phyloP scores from a whole-genome alignment of 2,888 invertebrate genomes.

The Rhodophaea formosa region DNA sequence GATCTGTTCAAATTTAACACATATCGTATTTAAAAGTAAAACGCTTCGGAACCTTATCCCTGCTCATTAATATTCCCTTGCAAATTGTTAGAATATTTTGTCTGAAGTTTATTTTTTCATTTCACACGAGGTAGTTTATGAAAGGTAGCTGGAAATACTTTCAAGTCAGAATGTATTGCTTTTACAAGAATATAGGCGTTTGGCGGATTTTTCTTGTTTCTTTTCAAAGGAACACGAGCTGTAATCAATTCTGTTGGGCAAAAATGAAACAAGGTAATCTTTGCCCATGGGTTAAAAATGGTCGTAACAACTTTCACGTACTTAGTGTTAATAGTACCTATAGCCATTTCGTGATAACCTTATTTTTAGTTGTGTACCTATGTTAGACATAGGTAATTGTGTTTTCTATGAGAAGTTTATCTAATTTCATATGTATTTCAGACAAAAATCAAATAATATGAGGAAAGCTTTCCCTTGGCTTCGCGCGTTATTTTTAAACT shows the following conservation, averaged over 20 bases:
- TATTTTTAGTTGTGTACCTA: background rate
- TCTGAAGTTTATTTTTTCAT: conserved; percentile 38
- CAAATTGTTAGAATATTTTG: conserved; percentile 55
- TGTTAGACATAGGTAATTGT: too few relatives aligned
- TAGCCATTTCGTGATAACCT: background rate
- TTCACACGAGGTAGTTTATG: conserved; percentile 28
- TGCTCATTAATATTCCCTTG: conserved; percentile 67
- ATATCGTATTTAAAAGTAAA: conserved; percentile 77
- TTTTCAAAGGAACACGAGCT: background rate
- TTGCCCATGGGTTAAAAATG: background rate
- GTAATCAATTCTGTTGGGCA: background rate
- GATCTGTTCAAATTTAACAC: conserved; percentile 78
- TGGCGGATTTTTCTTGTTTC: background rate
- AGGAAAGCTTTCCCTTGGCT: too few relatives aligned
- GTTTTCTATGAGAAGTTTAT: too few relatives aligned
- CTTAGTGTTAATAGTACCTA: background rate
- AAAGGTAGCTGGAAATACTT: conserved; percentile 12
- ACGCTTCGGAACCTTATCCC: conserved; percentile 66
- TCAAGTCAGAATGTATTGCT: background rate
- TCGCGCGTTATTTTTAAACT: too few relatives aligned
- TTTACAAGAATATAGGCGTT: background rate
- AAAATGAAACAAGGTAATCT: background rate
- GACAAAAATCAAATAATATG: too few relatives aligned
- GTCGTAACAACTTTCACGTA: background rate
- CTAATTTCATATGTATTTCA: too few relatives aligned